A percentile compares a stretch with the other conserved stretches of the same genome.
Conservation (phyloP, 2,888 invertebrate species). For the Drosophila maculinotata region DNA sequence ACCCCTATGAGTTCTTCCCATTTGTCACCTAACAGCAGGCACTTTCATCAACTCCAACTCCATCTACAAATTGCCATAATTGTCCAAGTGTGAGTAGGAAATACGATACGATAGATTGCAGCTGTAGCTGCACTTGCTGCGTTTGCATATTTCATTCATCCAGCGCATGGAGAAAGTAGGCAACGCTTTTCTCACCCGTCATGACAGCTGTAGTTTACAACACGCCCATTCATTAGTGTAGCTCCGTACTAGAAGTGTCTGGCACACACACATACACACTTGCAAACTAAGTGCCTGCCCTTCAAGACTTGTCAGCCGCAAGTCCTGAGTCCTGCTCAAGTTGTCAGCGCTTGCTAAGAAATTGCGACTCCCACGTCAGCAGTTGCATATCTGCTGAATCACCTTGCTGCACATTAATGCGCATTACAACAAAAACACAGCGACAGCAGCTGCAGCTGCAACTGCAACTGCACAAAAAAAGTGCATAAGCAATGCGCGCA, state of each 20-base stretch:
- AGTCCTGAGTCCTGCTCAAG: constrained; percentile 24
- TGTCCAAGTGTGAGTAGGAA: constrained; percentile 10
- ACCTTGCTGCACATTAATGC: constrained; percentile 53
- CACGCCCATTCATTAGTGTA: constrained; percentile 45
- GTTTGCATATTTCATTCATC: constrained; percentile 53
- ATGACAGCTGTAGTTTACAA: constrained; percentile 34
- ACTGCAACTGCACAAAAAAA: constrained; percentile 32
- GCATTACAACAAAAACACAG: constrained; percentile 18
- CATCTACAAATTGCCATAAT: constrained; percentile 19
- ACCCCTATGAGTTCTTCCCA: too few species aligned
- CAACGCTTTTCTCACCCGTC: constrained; percentile 28
- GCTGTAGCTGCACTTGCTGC: constrained; percentile 40
- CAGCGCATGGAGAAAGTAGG: constrained; percentile 52
- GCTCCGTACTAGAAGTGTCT: constrained; percentile 34
- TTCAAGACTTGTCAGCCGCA: constrained; percentile 52
- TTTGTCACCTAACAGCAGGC: too few species aligned
- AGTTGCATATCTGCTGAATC: constrained; percentile 51
- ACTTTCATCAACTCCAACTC: neutral
- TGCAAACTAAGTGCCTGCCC: constrained; percentile 49
- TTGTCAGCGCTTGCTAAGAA: constrained; percentile 34
- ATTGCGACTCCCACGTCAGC: constrained; percentile 29
- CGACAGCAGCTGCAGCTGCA: constrained; percentile 11
- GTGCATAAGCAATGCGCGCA: constrained; percentile 57
- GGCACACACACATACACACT: constrained; percentile 1
- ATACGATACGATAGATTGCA: constrained; percentile 26